Evolutionary conservation across 2,888 invertebrate species (phyloP).

Genomic region (Tortrix viridana): DNA sequence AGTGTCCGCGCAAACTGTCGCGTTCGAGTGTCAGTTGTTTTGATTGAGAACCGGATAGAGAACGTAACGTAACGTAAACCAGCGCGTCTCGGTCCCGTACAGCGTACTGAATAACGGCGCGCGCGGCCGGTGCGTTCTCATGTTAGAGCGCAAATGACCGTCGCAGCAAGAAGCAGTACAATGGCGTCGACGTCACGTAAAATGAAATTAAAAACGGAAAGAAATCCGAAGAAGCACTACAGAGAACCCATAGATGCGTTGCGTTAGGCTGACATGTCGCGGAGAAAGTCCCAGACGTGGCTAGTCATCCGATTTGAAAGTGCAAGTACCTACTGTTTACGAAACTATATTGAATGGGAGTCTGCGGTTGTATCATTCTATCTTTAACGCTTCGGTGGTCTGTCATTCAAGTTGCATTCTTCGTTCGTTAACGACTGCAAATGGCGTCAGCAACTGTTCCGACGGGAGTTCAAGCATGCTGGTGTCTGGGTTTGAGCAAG

Average conservation of each 20-base stretch:
- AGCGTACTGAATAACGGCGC: slow-evolving; percentile 40
- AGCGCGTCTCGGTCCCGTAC: slow-evolving; percentile 45
- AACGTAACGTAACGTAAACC: slow-evolving; percentile 52
- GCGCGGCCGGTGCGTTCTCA: slow-evolving; percentile 65
- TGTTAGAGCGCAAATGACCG: slow-evolving; percentile 73
- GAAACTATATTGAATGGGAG: slow-evolving; percentile 43
- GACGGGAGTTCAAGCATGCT: too few relatives aligned
- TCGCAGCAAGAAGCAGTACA: slow-evolving; percentile 62
- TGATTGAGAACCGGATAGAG: slow-evolving; percentile 50
- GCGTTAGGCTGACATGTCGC: slow-evolving; percentile 52
- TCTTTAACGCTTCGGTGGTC: too few relatives aligned
- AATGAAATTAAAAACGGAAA: slow-evolving; percentile 72
- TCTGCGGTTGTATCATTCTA: slow-evolving; percentile 8
- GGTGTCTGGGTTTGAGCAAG: too few relatives aligned
- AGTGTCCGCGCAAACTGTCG: slow-evolving; percentile 49
- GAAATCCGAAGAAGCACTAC: slow-evolving; percentile 62
- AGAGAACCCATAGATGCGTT: slow-evolving; percentile 61
- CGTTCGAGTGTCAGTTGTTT: slow-evolving; percentile 48
- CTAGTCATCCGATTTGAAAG: slow-evolving; percentile 72
- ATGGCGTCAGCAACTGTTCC: too few relatives aligned
- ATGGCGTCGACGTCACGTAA: slow-evolving; percentile 64
- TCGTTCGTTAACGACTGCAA: too few relatives aligned
- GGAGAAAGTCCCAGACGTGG: slow-evolving; percentile 66
- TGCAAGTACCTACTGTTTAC: slow-evolving; percentile 62
- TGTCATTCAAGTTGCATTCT: too few relatives aligned